A percentile compares a stretch with the other conserved stretches of the same genome.
These are phyloP conservation scores for Cyclura pinguis DNA, from an alignment of 2,797 vertebrate genomes.

Conservation along the genomic window DNA sequence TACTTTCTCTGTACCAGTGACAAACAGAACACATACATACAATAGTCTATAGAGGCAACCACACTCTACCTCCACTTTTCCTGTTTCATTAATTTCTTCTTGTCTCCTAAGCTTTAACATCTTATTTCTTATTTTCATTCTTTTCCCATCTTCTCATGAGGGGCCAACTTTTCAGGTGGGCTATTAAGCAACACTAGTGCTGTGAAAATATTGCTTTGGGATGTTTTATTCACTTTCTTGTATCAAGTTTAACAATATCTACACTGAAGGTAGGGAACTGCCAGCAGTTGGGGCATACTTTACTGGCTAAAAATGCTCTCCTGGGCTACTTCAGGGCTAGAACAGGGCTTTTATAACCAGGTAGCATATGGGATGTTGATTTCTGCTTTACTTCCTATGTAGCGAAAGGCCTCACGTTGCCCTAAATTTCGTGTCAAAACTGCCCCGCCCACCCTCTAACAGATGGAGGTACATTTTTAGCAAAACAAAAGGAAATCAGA, in stretches of 20 bases:
- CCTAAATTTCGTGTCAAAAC: too few species aligned
- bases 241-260: background rate
- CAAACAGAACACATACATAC: background rate
- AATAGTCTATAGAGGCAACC: background rate
- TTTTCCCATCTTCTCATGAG: background rate
- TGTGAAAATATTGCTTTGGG: background rate
- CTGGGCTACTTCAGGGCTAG: too few species aligned
- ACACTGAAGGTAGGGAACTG: background rate
- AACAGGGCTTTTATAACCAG: too few species aligned
- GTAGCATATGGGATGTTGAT: too few species aligned
- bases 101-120: background rate
- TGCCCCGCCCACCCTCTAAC: too few species aligned
- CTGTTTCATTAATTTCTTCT: background rate
- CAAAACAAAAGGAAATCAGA: too few species aligned
- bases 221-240: background rate
- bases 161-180: background rate
- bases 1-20: conserved; percentile 25
- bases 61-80: background rate
- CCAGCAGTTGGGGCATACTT: too few species aligned
- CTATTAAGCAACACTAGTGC: background rate
- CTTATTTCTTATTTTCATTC: background rate
- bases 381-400: too few species aligned
- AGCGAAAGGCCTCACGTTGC: too few species aligned
- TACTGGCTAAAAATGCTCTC: too few species aligned
- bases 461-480: too few species aligned